Percentiles rank a stretch among this genome's conserved stretches.
Evolutionary conservation across 2,797 vertebrate species (phyloP).

Genomic region (Schizothorax lantsangensis): DNA sequence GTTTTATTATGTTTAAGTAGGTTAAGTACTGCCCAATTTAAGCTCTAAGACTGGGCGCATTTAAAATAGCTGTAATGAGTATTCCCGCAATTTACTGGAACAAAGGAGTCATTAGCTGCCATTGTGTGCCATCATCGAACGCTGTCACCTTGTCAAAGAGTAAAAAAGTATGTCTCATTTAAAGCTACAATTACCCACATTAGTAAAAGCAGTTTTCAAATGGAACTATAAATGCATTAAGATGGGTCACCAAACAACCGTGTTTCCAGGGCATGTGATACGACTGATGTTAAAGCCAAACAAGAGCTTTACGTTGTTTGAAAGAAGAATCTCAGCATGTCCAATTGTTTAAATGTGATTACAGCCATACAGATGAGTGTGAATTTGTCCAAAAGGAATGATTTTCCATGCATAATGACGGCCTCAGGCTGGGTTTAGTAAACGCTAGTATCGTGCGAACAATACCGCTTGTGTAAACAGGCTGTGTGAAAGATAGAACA

Average conservation of each 20-base stretch:
- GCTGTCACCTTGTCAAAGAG: constrained; percentile 60
- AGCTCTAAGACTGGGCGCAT: constrained; percentile 51
- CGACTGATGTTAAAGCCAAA: constrained; percentile 22
- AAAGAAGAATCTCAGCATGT: constrained; percentile 47
- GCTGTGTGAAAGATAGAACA: constrained; percentile 32
- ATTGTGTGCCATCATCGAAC: constrained; percentile 50
- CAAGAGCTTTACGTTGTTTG: constrained; percentile 38
- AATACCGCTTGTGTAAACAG: constrained; percentile 31
- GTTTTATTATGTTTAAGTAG: constrained; percentile 61
- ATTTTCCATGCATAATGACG: constrained; percentile 55
- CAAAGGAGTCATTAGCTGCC: constrained; percentile 64
- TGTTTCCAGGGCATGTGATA: constrained; percentile 37
- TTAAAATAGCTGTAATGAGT: constrained; percentile 66
- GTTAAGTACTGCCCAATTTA: constrained; percentile 63
- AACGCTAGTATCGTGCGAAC: constrained; percentile 27
- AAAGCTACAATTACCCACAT: constrained; percentile 33
- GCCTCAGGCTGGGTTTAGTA: constrained; percentile 57
- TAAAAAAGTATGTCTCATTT: constrained; percentile 56
- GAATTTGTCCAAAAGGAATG: constrained; percentile 59
- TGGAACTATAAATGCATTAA: constrained; percentile 21
- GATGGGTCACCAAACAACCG: constrained; percentile 16
- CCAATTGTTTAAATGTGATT: constrained; percentile 60
- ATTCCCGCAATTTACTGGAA: constrained; percentile 65
- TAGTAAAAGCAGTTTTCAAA: constrained; percentile 35
- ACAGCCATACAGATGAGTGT: constrained; percentile 47